Evolutionary conservation across 2,113 vertebrate genomes (phyloP).

Genomic region (Pan paniscus): DNA sequence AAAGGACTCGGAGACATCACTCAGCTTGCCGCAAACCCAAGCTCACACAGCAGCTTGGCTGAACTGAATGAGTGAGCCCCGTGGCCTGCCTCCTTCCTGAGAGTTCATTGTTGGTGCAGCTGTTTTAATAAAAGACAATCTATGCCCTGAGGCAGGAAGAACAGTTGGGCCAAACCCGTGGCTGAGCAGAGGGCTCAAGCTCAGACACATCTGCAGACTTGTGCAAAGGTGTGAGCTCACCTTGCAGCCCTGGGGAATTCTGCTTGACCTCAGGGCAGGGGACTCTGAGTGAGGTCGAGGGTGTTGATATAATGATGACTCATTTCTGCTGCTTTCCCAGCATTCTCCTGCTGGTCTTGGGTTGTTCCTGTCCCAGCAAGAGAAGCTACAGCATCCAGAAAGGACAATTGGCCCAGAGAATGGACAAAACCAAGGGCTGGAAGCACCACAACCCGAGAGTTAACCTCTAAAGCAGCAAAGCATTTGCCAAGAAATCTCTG

Average conservation of each 20-base stretch:
- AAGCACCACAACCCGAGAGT: not conserved
- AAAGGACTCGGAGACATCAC: not conserved
- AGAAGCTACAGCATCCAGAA: not conserved
- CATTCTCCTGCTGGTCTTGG: not conserved
- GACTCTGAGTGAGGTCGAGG: not conserved
- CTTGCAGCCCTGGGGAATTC: not conserved
- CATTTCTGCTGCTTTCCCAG: not conserved
- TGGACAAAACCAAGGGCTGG: not conserved
- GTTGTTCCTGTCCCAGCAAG: not conserved
- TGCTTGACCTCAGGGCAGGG: rapidly evolving
- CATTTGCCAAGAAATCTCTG: not conserved
- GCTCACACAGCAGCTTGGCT: not conserved
- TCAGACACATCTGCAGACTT: not conserved
- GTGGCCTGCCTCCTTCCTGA: not conserved
- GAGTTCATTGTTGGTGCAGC: not conserved
- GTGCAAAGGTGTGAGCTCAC: rapidly evolving
- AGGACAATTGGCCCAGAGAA: not conserved
- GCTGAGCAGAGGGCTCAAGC: not conserved
- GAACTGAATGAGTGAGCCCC: rapidly evolving
- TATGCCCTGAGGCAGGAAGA: not conserved
- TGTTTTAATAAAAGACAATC: not conserved
- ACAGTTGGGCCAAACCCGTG: not conserved
- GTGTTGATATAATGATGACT: not conserved
- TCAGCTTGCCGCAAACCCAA: not conserved
- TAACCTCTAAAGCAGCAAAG: not conserved